Conservation (phyloP, 2,113 vertebrate species). For the Tachysurus vachellii region DNA sequence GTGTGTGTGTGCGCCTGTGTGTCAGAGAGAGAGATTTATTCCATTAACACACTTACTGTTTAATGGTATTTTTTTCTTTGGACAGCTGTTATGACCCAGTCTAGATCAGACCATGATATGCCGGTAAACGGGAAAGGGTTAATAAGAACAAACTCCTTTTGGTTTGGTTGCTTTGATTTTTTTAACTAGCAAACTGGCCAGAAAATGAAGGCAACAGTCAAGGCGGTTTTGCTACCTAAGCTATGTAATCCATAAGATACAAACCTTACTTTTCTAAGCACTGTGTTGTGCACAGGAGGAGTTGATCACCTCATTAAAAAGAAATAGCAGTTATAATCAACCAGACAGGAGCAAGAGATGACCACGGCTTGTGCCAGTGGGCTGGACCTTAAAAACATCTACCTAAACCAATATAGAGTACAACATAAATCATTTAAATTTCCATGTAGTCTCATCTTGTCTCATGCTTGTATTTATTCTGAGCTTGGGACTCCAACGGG, state of each 20-base stretch:
- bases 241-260: not conserved
- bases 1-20: not conserved
- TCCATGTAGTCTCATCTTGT: not conserved
- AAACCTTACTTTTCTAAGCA: not conserved
- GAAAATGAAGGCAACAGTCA: not conserved
- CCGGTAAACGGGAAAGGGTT: not conserved
- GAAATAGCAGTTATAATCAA: not conserved
- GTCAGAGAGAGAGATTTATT: not conserved
- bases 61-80: not conserved
- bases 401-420: not conserved
- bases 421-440: slow-evolving; percentile 6
- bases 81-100: not conserved
- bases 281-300: not conserved
- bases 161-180: not conserved
- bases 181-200: not conserved
- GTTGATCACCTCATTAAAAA: not conserved
- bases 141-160: not conserved
- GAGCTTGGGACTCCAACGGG: slow-evolving; percentile 7
- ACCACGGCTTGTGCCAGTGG: not conserved
- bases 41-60: not conserved
- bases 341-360: not conserved
- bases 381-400: not conserved
- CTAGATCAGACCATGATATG: not conserved
- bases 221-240: not conserved
- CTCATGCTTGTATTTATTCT: not conserved